Percentiles rank a stretch among this genome's conserved stretches.
phyloP scores from a whole-genome alignment of 2,888 invertebrate genomes.

The Papilio gigon region DNA sequence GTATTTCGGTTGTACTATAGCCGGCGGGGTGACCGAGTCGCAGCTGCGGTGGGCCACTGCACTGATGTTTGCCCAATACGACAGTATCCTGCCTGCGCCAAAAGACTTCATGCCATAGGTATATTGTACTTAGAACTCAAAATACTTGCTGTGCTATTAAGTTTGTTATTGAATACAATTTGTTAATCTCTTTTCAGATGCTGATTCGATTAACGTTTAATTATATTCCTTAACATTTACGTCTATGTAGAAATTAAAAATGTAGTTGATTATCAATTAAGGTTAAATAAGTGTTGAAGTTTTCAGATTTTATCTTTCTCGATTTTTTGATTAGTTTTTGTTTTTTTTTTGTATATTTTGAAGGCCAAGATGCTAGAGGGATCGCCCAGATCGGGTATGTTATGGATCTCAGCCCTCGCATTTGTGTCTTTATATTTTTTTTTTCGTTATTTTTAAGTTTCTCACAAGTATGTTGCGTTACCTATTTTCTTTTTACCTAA shows the following conservation, averaged over 20 bases:
- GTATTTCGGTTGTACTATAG: conserved; percentile 91
- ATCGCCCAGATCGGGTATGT: background rate
- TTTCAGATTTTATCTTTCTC: background rate
- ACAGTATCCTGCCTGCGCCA: conserved; percentile 81
- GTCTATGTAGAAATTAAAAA: too few species aligned
- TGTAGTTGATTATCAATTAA: background rate
- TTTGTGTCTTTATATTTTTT: background rate
- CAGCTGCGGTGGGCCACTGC: conserved; percentile 91
- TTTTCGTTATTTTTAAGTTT: background rate
- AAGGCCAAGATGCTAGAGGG: background rate
- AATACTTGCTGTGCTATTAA: background rate
- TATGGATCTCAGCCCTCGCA: background rate
- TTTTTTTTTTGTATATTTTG: background rate
- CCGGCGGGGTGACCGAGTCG: conserved; percentile 88
- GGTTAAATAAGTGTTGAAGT: background rate
- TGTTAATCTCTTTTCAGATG: background rate
- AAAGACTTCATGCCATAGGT: conserved; percentile 69
- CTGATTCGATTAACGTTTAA: background rate
- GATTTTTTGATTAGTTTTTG: background rate
- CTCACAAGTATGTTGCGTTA: background rate
- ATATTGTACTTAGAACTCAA: too few species aligned
- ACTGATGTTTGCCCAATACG: conserved; percentile 88
- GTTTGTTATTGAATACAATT: background rate
- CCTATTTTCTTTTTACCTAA: background rate
- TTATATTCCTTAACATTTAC: background rate